These are phyloP conservation scores for Coleophora flavipennella DNA, from an alignment of 2,888 invertebrate genomes.

Conservation along the genomic window DNA sequence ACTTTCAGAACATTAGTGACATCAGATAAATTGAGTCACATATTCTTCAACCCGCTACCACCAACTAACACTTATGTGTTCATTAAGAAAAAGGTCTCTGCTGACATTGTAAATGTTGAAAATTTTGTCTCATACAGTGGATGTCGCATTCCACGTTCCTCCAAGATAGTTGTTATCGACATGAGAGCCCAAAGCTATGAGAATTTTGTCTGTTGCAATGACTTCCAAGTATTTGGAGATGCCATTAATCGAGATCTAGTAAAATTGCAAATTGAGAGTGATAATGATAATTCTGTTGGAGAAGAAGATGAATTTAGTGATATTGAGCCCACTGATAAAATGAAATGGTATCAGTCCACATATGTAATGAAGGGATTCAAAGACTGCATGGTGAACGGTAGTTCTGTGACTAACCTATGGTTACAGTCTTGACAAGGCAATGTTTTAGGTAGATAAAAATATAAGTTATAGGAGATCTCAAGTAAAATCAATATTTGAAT, in stretches of 20 bases:
- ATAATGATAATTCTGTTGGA: constrained; percentile 13
- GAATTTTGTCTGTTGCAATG: constrained; percentile 48
- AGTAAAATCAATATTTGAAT: no score
- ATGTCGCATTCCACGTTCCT: constrained; percentile 46
- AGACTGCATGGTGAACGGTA: constrained; percentile 69
- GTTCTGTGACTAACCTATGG: constrained; percentile 69
- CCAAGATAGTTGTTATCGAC: constrained; percentile 48
- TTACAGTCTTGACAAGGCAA: constrained; percentile 20
- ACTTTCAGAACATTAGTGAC: constrained; percentile 61
- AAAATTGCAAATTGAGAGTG: constrained; percentile 21
- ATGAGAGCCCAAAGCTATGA: constrained; percentile 33
- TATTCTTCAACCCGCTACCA: constrained; percentile 47
- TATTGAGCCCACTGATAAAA: constrained; percentile 44
- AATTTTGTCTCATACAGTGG: constrained; percentile 48
- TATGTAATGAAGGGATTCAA: constrained; percentile 73
- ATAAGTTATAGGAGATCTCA: no score
- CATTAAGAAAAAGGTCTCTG: constrained; percentile 44
- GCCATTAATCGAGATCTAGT: constrained; percentile 26
- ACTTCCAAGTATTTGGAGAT: constrained; percentile 56
- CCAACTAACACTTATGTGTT: constrained; percentile 68
- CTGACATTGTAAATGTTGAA: constrained; percentile 31
- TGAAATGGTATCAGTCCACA: constrained; percentile 69
- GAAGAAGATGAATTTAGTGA: constrained; percentile 31
- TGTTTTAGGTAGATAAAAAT: no score
- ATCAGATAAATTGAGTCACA: constrained; percentile 49